Percentiles rank a stretch among this genome's conserved stretches.
Evolutionary conservation across 1,140 invertebrate species (phyloP).

Genomic region (Lepidurus arcticus): DNA sequence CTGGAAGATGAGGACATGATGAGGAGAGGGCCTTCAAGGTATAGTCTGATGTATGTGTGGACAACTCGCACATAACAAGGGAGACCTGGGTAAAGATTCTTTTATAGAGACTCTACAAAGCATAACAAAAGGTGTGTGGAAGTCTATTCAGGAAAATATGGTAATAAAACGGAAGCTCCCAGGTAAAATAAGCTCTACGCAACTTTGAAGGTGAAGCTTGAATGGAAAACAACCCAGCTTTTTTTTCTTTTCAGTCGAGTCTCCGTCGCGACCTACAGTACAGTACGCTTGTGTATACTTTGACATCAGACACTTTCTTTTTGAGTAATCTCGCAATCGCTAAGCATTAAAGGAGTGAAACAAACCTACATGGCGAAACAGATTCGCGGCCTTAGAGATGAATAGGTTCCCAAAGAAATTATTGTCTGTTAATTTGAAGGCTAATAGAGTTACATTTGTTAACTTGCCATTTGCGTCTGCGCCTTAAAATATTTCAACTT

Average conservation of each 20-base stretch:
- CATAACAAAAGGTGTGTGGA: slow-evolving; percentile 11
- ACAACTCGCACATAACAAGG: neutral
- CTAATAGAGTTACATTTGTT: no score
- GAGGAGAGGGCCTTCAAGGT: slow-evolving; percentile 13
- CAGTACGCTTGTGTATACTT: neutral
- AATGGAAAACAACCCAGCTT: neutral
- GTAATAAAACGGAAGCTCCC: slow-evolving; percentile 21
- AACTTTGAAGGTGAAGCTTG: neutral
- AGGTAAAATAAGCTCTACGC: slow-evolving; percentile 1
- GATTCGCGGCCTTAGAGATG: no score
- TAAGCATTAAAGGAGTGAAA: no score
- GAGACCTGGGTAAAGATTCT: neutral
- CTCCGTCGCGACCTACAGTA: neutral
- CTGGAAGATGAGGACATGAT: slow-evolving; percentile 17
- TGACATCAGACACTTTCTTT: no score
- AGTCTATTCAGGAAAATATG: slow-evolving; percentile 10
- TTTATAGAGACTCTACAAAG: neutral
- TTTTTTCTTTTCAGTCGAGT: neutral
- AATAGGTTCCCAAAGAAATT: no score
- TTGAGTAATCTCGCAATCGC: no score
- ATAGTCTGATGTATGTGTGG: neutral
- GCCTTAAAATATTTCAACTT: neutral
- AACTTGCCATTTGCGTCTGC: no score
- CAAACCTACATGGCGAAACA: no score
- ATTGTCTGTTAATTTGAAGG: no score